Conservation (phyloP, 1,140 invertebrate genomes). For the Stegodyphus dumicola region DNA sequence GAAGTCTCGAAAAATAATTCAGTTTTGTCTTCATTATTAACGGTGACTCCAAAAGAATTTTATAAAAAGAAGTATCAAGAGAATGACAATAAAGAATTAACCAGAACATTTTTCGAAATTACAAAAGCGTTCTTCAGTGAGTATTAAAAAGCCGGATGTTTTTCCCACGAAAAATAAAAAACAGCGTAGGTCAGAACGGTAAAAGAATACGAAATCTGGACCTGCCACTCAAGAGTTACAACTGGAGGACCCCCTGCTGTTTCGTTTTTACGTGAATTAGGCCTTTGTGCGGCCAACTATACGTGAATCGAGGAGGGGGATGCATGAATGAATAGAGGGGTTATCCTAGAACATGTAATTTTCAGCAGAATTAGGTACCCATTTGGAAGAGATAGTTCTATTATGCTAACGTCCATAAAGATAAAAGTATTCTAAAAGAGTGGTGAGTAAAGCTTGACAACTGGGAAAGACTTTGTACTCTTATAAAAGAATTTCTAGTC, state of each 20-base stretch:
- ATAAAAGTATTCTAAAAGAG: background rate
- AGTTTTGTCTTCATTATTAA: too few relatives aligned
- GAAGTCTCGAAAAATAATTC: too few relatives aligned
- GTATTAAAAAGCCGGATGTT: slow-evolving; percentile 32
- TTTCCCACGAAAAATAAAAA: background rate
- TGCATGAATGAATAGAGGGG: background rate
- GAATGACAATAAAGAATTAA: too few relatives aligned
- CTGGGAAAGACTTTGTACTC: background rate
- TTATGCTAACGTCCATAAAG: background rate
- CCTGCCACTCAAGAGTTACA: background rate
- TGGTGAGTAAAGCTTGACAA: background rate
- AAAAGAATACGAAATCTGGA: too few relatives aligned
- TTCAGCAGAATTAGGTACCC: slow-evolving; percentile 33
- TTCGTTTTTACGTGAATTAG: slow-evolving; percentile 30
- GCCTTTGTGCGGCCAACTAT: slow-evolving; percentile 3
- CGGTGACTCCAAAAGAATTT: too few relatives aligned
- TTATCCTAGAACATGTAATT: slow-evolving; percentile 34
- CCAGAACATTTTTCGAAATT: background rate
- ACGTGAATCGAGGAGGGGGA: background rate
- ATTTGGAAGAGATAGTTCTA: slow-evolving; percentile 14
- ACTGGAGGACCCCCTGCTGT: slow-evolving; percentile 7
- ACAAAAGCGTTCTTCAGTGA: background rate
- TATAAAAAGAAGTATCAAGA: too few relatives aligned
- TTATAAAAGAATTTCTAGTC: too few relatives aligned
- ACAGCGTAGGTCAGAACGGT: too few relatives aligned